Percentiles rank a stretch among this genome's conserved stretches.
Conservation (phyloP, 2,113 vertebrate genomes). For the Corythornis vintsioides region DNA sequence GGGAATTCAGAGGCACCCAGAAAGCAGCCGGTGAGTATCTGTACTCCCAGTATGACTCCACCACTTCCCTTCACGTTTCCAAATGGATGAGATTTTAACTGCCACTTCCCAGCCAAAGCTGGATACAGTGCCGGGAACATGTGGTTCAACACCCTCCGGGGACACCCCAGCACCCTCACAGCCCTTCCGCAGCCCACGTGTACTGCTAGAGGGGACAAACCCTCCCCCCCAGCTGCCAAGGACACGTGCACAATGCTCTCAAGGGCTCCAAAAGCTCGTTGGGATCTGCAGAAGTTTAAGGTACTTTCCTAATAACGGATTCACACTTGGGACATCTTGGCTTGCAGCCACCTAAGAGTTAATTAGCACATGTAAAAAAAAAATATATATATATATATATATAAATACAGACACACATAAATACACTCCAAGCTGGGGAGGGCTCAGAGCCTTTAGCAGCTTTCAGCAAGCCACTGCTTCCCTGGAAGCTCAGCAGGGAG, state of each 20-base stretch:
- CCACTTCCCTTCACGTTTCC: not conserved
- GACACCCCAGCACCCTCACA: not conserved
- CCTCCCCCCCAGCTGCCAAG: not conserved
- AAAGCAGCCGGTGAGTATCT: accelerated
- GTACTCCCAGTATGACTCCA: conserved; percentile 9
- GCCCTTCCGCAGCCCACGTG: not conserved
- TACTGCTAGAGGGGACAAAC: not conserved
- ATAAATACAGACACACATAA: not conserved
- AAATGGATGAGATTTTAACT: not conserved
- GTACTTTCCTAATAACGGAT: conserved; percentile 17
- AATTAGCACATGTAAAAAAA: not conserved
- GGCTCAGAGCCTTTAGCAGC: not conserved
- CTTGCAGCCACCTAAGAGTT: not conserved
- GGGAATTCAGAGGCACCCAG: conserved; percentile 44
- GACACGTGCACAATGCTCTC: accelerated
- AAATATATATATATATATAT: not conserved
- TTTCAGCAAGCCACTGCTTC: not conserved
- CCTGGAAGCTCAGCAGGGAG: not conserved
- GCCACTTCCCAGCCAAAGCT: not conserved
- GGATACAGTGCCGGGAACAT: not conserved
- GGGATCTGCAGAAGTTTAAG: not conserved
- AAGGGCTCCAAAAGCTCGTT: not conserved
- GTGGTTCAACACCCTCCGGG: accelerated
- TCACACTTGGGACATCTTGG: not conserved
- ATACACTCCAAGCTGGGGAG: not conserved